Percentiles rank a stretch among this genome's conserved stretches.
Evolutionary conservation across 2,888 invertebrate genomes (phyloP).

Genomic region (Hemithea aestivaria): DNA sequence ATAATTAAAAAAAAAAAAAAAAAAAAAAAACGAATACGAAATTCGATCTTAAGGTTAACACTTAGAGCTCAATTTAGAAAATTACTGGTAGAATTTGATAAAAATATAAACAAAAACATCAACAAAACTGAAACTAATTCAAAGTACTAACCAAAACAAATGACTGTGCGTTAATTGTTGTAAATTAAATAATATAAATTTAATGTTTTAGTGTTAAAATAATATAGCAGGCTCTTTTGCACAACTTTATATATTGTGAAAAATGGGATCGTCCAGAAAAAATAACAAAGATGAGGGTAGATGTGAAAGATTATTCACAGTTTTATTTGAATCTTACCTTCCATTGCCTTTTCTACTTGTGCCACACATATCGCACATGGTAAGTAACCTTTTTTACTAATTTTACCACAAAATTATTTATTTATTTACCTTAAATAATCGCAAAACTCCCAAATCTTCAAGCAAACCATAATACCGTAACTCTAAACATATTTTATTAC

Average conservation of each 20-base stretch:
- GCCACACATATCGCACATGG: constrained; percentile 50
- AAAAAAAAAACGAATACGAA: no score
- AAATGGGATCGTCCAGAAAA: constrained; percentile 7
- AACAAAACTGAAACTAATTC: no score
- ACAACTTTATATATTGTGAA: background rate
- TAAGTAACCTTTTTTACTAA: constrained; percentile 41
- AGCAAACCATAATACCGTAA: constrained; percentile 4
- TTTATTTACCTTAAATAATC: constrained; percentile 47
- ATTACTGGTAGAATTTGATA: no score
- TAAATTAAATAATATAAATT: no score
- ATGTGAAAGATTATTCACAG: constrained; percentile 21
- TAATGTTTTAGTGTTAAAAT: no score
- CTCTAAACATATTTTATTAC: constrained; percentile 28
- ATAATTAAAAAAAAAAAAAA: no score
- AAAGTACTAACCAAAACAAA: no score
- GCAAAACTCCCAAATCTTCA: constrained; percentile 15
- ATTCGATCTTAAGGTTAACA: no score
- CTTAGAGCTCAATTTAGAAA: no score
- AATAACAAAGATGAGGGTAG: constrained; percentile 38
- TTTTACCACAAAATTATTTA: constrained; percentile 34
- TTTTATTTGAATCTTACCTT: constrained; percentile 37
- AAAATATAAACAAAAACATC: no score
- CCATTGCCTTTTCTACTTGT: constrained; percentile 33
- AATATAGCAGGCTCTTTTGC: no score
- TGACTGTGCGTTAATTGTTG: no score